Evolutionary conservation across 2,113 vertebrate species (phyloP).

Genomic region (Takifugu flavidus): DNA sequence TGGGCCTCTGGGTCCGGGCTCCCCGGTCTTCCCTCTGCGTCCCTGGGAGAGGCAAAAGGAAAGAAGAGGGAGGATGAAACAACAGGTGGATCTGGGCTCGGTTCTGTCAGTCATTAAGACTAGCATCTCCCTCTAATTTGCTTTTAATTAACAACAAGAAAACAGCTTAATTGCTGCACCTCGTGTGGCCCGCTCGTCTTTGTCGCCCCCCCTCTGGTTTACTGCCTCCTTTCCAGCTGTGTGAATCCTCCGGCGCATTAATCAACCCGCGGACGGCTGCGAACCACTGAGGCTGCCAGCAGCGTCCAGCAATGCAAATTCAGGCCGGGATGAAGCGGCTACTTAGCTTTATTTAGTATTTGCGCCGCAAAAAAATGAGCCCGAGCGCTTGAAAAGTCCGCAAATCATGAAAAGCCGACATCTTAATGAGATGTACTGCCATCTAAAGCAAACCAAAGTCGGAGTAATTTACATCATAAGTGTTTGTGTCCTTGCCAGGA

Average conservation of each 20-base stretch:
- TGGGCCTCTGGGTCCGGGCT: constrained; percentile 64
- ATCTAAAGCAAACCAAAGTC: constrained; percentile 53
- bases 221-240: constrained; percentile 65
- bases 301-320: constrained; percentile 23
- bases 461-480: constrained; percentile 55
- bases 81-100: constrained; percentile 56
- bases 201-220: constrained; percentile 62
- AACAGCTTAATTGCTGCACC: constrained; percentile 76
- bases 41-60: constrained; percentile 53
- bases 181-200: constrained; percentile 68
- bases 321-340: constrained; percentile 26
- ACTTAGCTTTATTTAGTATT: constrained; percentile 10
- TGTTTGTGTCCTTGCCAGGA: constrained; percentile 43
- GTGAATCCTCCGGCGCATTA: constrained; percentile 59
- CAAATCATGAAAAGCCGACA: constrained; percentile 38
- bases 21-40: constrained; percentile 72
- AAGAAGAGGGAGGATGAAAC: constrained; percentile 29
- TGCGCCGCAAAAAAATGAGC: constrained; percentile 14
- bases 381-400: constrained; percentile 11
- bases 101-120: constrained; percentile 61
- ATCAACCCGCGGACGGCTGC: constrained; percentile 57
- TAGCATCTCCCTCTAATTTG: constrained; percentile 72
- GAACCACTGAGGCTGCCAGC: constrained; percentile 12
- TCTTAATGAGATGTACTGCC: constrained; percentile 50
- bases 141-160: constrained; percentile 77